These are phyloP conservation scores for Vimba vimba DNA, from an alignment of 2,113 vertebrate species.

Conservation along the genomic window DNA sequence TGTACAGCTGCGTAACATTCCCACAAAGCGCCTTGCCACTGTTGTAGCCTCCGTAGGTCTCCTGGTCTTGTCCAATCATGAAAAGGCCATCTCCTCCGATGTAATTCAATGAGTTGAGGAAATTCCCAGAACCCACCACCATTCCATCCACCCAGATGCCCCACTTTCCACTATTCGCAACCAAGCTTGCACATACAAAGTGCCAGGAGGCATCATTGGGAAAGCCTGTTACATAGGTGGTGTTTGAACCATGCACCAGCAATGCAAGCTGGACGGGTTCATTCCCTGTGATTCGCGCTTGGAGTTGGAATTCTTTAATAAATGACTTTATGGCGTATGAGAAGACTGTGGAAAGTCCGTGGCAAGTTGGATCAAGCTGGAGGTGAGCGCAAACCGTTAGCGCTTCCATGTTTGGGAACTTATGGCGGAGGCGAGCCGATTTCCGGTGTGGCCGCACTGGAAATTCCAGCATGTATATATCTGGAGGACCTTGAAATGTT, in stretches of 20 bases:
- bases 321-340: conserved; percentile 72
- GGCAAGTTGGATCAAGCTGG: conserved; percentile 63
- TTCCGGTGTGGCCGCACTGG: conserved; percentile 59
- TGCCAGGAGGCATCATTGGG: conserved; percentile 74
- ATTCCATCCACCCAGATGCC: conserved; percentile 63
- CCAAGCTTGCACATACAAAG: conserved; percentile 72
- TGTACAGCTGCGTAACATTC: conserved; percentile 74
- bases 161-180: conserved; percentile 67
- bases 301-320: conserved; percentile 76
- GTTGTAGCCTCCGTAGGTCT: conserved; percentile 67
- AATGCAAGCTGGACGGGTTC: conserved; percentile 69
- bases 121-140: conserved; percentile 43
- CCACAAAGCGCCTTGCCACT: conserved; percentile 73
- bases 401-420: conserved; percentile 68
- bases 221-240: conserved; percentile 64
- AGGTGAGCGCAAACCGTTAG: conserved; percentile 72
- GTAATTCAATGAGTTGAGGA: conserved; percentile 53
- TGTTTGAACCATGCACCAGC: conserved; percentile 69
- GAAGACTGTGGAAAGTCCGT: conserved; percentile 73
- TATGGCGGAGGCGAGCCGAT: conserved; percentile 65
- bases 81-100: conserved; percentile 68
- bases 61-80: conserved; percentile 74
- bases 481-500: conserved; percentile 49
- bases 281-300: conserved; percentile 60
- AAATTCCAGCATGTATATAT: conserved; percentile 71